Conservation (phyloP, 2,797 vertebrate species). For the Pogonophryne albipinna region DNA sequence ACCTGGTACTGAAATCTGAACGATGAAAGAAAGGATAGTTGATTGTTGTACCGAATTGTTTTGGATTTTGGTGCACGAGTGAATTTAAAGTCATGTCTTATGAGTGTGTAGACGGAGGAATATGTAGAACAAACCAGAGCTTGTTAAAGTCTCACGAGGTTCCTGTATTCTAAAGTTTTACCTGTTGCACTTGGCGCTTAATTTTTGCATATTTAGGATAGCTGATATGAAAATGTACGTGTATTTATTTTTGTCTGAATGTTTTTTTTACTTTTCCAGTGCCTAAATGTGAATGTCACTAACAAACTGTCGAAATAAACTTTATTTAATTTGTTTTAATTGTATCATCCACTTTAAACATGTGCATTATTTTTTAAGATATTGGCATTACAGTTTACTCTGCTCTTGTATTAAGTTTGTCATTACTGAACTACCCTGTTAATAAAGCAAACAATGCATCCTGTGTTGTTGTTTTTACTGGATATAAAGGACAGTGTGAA, state of each 20-base stretch:
- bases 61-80: slow-evolving; percentile 28
- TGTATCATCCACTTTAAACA: slow-evolving; percentile 43
- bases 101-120: slow-evolving; percentile 14
- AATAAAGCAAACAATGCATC: slow-evolving; percentile 68
- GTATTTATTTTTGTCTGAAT: slow-evolving; percentile 70
- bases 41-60: not conserved
- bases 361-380: slow-evolving; percentile 51
- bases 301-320: slow-evolving; percentile 57
- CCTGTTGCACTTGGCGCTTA: slow-evolving; percentile 69
- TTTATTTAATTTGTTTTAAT: slow-evolving; percentile 52
- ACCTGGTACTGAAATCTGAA: slow-evolving; percentile 4
- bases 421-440: slow-evolving; percentile 42
- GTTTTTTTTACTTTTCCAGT: slow-evolving; percentile 56
- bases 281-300: slow-evolving; percentile 69
- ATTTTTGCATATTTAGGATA: slow-evolving; percentile 57
- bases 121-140: slow-evolving; percentile 43
- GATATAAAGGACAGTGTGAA: not conserved
- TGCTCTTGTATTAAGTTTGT: slow-evolving; percentile 28
- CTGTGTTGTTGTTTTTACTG: slow-evolving; percentile 33
- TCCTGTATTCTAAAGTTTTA: slow-evolving; percentile 63
- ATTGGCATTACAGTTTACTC: slow-evolving; percentile 30
- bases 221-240: slow-evolving; percentile 43
- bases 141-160: slow-evolving; percentile 43
- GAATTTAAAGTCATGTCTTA: not conserved
- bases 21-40: not conserved